Evolutionary conservation across 2,888 invertebrate genomes (phyloP), one percentile per base, ranked within the genome.

Genomic region (Phortica okadai): DNA sequence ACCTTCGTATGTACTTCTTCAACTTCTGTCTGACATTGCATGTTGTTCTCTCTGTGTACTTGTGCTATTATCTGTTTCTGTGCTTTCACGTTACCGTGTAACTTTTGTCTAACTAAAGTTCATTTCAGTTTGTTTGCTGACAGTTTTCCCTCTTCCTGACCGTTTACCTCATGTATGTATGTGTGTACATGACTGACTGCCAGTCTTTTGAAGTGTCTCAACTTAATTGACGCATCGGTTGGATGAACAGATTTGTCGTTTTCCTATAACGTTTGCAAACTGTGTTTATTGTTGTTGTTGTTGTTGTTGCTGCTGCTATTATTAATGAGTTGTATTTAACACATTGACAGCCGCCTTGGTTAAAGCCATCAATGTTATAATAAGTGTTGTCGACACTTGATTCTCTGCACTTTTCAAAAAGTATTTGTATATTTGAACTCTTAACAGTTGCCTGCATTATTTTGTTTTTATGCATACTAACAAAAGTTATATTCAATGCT

Each of bases 31-130:
- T 21, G 45, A 45, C 44, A 45, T 69, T 44, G n/a, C 56, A 56
- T 56, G 42, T 58, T 67, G 78, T 74, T 76, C 70, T 64, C 66
- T 74, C 33, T 25, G 44, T 70, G 7, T n/a, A 45, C 14, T n/a
- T 44, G n/a, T n/a, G 44, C 45, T 16, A 44, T 25, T 70, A 10
- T 70, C 10, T 44, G 16, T 69, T 69, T 69, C 45, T 45, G 21
- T 69, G 82, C 78, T 78, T 82, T 77, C 75, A 80, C 82, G 77
- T 64, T 77, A 78, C 75, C 79, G 72, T 44, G 45, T 69, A 69
- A 44, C 67, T 69, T 69, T 69, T 69, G 45, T 16, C 44, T 69
- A 67, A 42, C 67, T 42, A 44, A 67, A n/a, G 67, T 67, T 67
- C 21, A 59, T 67, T 67, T 44, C 66, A 42, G 67, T 44, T 59